A percentile compares a stretch with the other conserved stretches of the same genome.
Conservation (phyloP, 2,888 invertebrate species). For the Noctua pronuba region DNA sequence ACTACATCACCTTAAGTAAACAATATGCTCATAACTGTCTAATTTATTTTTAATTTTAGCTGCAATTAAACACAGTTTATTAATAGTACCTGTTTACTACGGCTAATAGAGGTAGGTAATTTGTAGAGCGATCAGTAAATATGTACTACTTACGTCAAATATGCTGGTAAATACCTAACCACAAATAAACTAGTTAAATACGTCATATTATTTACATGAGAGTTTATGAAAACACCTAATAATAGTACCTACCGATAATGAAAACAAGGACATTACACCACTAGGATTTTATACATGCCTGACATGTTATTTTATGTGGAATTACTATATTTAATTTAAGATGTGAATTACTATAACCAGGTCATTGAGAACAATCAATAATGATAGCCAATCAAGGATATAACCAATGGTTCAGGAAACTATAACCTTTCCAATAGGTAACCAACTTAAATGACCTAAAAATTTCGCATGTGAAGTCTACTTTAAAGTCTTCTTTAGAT, state of each 20-base stretch:
- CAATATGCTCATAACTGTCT: not conserved
- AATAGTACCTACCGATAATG: slow-evolving; percentile 31
- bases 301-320: not conserved
- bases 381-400: not conserved
- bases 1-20: slow-evolving; percentile 29
- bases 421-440: not conserved
- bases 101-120: slow-evolving; percentile 7
- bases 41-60: slow-evolving; percentile 34
- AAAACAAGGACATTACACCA: slow-evolving; percentile 24
- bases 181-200: slow-evolving; percentile 48
- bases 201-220: slow-evolving; percentile 44
- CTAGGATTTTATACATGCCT: not conserved
- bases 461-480: not conserved
- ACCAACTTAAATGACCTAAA: not conserved
- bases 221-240: slow-evolving; percentile 41
- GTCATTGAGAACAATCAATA: not conserved
- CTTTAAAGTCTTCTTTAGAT: not conserved
- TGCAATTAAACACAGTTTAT: slow-evolving; percentile 47
- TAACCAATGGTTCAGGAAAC: not conserved
- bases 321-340: not conserved
- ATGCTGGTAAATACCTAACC: slow-evolving; percentile 25
- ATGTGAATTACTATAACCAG: not conserved
- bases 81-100: slow-evolving; percentile 27
- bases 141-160: slow-evolving; percentile 47
- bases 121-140: slow-evolving; percentile 49